Evolutionary conservation across 2,888 invertebrate species (phyloP).

Genomic region (Erebia palarica): DNA sequence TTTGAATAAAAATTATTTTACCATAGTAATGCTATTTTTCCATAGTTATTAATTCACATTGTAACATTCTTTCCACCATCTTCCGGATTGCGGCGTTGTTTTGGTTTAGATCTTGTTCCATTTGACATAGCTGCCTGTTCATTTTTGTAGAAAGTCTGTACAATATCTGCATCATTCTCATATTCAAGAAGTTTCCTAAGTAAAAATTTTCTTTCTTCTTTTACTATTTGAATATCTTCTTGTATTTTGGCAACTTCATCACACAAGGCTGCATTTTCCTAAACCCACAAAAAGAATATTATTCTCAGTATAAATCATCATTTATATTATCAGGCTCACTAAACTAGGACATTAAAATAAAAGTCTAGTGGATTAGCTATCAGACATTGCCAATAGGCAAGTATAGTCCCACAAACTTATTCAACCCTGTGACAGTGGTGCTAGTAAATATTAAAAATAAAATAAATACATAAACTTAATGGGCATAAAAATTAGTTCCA

Average conservation of each 20-base stretch:
- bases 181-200: constrained; percentile 88
- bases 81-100: constrained; percentile 62
- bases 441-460: too few species aligned
- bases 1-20: too few species aligned
- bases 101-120: constrained; percentile 61
- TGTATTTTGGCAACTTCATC: constrained; percentile 94
- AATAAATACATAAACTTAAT: too few species aligned
- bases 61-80: constrained; percentile 50
- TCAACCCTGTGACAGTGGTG: too few species aligned
- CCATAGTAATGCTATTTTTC: too few species aligned
- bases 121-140: constrained; percentile 51
- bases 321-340: neutral
- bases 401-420: too few species aligned
- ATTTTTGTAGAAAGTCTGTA: constrained; percentile 51
- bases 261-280: constrained; percentile 93
- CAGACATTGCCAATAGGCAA: too few species aligned
- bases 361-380: too few species aligned
- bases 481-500: too few species aligned
- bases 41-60: neutral
- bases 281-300: constrained; percentile 33
- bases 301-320: neutral
- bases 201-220: constrained; percentile 92
- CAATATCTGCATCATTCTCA: constrained; percentile 75
- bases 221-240: constrained; percentile 89
- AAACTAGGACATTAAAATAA: too few species aligned